Percentiles rank a stretch among this genome's conserved stretches.
Evolutionary conservation across 2,888 invertebrate genomes (phyloP).

Genomic region (Pristionchus exspectatus): DNA sequence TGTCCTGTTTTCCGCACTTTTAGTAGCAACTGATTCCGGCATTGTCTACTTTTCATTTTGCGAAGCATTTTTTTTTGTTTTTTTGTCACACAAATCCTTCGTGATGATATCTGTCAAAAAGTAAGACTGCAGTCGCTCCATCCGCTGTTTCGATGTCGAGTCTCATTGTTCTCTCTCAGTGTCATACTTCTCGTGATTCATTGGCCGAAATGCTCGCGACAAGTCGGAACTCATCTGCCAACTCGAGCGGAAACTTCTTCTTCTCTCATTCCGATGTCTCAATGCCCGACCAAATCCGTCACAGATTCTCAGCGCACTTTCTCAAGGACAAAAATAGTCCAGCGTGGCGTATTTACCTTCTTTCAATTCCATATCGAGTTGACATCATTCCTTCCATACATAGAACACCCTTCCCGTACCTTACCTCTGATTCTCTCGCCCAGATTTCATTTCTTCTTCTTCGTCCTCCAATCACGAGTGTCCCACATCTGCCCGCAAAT

Average conservation of each 20-base stretch:
- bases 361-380: background rate
- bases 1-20: background rate
- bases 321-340: background rate
- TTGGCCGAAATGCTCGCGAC: background rate
- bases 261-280: background rate
- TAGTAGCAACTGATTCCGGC: background rate
- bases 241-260: slow-evolving; percentile 35
- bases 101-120: too few species aligned
- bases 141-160: too few species aligned
- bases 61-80: too few species aligned
- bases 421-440: background rate
- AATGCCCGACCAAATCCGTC: background rate
- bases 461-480: background rate
- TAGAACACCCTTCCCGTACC: background rate
- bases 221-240: slow-evolving; percentile 27
- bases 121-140: too few species aligned
- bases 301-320: background rate
- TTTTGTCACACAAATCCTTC: too few species aligned
- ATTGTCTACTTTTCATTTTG: background rate
- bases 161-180: background rate
- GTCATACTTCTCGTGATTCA: background rate
- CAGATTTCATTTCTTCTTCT: background rate
- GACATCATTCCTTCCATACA: slow-evolving; percentile 7
- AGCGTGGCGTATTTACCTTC: background rate
- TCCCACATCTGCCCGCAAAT: slow-evolving; percentile 2